These are phyloP conservation scores for Leiothrix lutea DNA, from an alignment of 2,113 vertebrate species.

Conservation along the genomic window DNA sequence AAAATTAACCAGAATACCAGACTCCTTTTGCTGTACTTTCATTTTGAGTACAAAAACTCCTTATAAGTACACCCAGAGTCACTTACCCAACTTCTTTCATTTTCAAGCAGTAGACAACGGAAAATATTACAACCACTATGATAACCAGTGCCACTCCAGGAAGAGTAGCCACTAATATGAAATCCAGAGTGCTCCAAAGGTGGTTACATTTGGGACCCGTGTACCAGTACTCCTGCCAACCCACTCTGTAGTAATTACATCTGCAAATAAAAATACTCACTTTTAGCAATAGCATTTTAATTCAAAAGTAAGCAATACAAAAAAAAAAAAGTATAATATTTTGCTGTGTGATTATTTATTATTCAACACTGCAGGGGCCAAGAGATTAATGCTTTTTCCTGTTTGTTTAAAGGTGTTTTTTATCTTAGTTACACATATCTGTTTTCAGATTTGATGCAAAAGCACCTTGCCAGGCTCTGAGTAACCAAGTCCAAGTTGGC, in stretches of 20 bases:
- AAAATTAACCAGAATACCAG: not conserved
- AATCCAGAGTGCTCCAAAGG: slow-evolving; percentile 63
- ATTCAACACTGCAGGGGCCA: not conserved
- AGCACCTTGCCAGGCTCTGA: not conserved
- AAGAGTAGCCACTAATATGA: slow-evolving; percentile 58
- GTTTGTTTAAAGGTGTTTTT: not conserved
- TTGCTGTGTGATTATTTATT: not conserved
- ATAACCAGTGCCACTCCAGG: slow-evolving; percentile 46
- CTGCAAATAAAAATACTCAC: slow-evolving; percentile 30
- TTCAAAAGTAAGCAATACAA: not conserved
- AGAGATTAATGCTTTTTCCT: not conserved
- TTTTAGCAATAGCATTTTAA: not conserved
- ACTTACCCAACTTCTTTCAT: not conserved
- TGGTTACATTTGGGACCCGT: slow-evolving; percentile 65
- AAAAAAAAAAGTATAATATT: not conserved
- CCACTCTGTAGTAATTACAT: slow-evolving; percentile 55
- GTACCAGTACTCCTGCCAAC: slow-evolving; percentile 69
- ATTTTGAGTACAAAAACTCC: not conserved
- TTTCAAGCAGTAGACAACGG: not conserved
- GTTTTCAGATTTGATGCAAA: not conserved
- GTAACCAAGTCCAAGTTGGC: not conserved
- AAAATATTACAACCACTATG: not conserved
- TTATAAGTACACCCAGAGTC: not conserved
- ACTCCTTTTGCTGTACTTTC: not conserved
- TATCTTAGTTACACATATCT: not conserved